These are phyloP conservation scores for Apotomis turbidana DNA, from an alignment of 2,888 invertebrate genomes.

Conservation along the genomic window DNA sequence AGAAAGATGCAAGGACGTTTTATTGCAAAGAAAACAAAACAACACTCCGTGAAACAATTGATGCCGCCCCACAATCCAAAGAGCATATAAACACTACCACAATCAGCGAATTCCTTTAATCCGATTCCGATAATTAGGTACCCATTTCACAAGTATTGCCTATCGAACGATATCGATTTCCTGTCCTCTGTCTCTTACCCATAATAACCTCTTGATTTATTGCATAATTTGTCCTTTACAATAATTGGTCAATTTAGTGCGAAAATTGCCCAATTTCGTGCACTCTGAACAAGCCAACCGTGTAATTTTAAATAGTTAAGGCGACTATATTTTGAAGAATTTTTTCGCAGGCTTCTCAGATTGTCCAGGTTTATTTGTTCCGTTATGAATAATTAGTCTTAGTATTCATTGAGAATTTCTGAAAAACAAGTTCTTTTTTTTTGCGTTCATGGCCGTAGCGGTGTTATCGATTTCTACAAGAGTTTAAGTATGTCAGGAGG, in stretches of 20 bases:
- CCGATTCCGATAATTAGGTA: conserved; percentile 22
- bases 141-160: conserved; percentile 33
- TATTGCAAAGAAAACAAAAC: background rate
- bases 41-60: conserved; percentile 9
- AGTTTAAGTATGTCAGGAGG: background rate
- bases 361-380: conserved; percentile 44
- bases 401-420: conserved; percentile 10
- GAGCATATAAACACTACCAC: too few species aligned
- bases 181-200: conserved; percentile 54
- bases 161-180: conserved; percentile 46
- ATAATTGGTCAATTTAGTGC: conserved; percentile 70
- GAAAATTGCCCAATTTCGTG: conserved; percentile 64
- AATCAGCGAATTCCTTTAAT: conserved; percentile 22
- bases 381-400: conserved; percentile 42
- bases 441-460: background rate
- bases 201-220: conserved; percentile 67
- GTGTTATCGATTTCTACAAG: background rate
- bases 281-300: conserved; percentile 56
- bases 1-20: too few species aligned
- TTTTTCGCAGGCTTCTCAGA: conserved; percentile 37
- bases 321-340: conserved; percentile 43
- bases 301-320: conserved; percentile 67
- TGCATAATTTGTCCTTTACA: conserved; percentile 62
- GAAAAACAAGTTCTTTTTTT: background rate
- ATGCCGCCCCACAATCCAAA: conserved; percentile 12